These are phyloP conservation scores for Philhelius pedissequus DNA, from an alignment of 2,888 invertebrate species.

Conservation along the genomic window DNA sequence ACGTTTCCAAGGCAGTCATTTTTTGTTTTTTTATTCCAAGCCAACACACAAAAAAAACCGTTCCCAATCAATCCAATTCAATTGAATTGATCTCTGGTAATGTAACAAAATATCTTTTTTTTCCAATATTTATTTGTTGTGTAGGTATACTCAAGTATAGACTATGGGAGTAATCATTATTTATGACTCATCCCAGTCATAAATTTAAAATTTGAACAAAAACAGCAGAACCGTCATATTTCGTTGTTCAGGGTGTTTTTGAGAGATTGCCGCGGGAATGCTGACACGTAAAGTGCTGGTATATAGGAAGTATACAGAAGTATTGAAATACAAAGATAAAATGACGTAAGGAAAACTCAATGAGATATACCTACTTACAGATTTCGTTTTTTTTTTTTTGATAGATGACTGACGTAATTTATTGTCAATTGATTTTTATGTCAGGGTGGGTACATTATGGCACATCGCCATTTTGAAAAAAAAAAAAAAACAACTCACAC, in stretches of 20 bases:
- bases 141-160: not conserved
- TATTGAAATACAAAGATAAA: not conserved
- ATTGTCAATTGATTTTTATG: constrained; percentile 68
- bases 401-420: constrained; percentile 66
- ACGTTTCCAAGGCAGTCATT: not conserved
- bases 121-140: constrained; percentile 21
- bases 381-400: constrained; percentile 3
- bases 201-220: constrained; percentile 57
- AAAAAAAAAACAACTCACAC: not conserved
- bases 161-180: constrained; percentile 50
- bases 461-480: constrained; percentile 59
- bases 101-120: constrained; percentile 35
- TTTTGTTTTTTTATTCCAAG: too few species aligned
- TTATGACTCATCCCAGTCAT: constrained; percentile 58
- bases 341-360: not conserved
- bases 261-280: constrained; percentile 35
- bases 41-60: not conserved
- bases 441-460: constrained; percentile 55
- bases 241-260: constrained; percentile 5
- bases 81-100: constrained; percentile 62
- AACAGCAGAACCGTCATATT: constrained; percentile 43
- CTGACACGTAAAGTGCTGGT: constrained; percentile 36
- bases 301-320: not conserved
- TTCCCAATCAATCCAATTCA: constrained; percentile 62
- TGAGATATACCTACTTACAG: not conserved